Conservation (phyloP, 1,140 invertebrate genomes). For the Whitmania pigra region DNA sequence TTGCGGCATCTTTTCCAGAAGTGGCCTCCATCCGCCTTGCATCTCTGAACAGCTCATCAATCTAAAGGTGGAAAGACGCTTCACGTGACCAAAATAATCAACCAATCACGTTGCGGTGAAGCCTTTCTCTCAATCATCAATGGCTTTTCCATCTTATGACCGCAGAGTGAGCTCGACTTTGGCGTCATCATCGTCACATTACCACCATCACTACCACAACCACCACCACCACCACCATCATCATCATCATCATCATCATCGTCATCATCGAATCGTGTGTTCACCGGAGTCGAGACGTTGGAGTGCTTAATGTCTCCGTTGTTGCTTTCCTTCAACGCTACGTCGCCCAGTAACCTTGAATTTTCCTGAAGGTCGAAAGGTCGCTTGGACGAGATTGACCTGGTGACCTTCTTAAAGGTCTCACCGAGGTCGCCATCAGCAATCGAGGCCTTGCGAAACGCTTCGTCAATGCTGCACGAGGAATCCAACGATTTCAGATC, state of each 20-base stretch:
- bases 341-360: background rate
- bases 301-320: background rate
- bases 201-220: too few relatives aligned
- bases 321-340: background rate
- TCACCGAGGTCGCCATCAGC: background rate
- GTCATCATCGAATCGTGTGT: background rate
- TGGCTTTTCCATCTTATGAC: too few relatives aligned
- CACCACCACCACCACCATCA: too few relatives aligned
- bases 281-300: background rate
- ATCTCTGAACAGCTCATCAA: too few relatives aligned
- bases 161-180: too few relatives aligned
- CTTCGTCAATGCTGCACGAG: conserved; percentile 4
- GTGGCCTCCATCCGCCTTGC: too few relatives aligned
- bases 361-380: background rate
- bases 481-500: background rate
- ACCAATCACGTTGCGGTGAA: too few relatives aligned
- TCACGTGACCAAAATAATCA: too few relatives aligned
- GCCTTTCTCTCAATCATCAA: too few relatives aligned
- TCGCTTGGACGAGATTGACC: background rate
- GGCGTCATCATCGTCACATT: too few relatives aligned
- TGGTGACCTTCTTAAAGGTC: background rate
- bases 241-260: conserved; percentile 10
- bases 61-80: too few relatives aligned
- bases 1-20: too few relatives aligned
- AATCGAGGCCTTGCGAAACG: background rate